Base-by-base conservation (phyloP, 1,140 invertebrate genomes). In the Asbolus verrucosus region DNA sequence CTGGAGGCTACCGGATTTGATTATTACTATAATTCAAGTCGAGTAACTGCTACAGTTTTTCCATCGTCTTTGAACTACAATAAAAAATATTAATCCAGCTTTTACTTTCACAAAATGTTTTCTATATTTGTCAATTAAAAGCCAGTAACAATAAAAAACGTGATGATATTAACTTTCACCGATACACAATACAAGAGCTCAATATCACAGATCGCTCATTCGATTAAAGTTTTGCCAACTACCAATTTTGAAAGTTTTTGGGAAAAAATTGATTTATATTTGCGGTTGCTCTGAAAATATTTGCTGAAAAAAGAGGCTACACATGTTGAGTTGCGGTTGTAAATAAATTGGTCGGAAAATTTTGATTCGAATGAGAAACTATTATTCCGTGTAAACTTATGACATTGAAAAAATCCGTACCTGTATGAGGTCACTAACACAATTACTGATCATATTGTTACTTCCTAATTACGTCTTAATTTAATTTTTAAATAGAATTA, bases 81-180 rank as follows among this genome's bases (percentile, higher is more conserved):
- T 8, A 8, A 11, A 36, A 36, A 36, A 36, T 3, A 8, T 36
- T n/a, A n/a, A 11, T 36, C 11, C 2, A 36, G 33, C 6, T n/a
- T 36, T 36, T 36, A 36, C 33, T 36, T 36, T 36, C 33, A 6
- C 33, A 11, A 11, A 36, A 2, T 36, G 11, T 36, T 36, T 36
- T 36, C 33, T 36, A 36, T 36, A 11, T 36, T 36, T 36, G 33
- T 36, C 33, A 36, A 36, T 36, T 36, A 36, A 11, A n/a, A 36
- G 6, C 11, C 33, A 2, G n/a, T n/a, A 36, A 36, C 33, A 36
- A 36, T 36, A 36, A 36, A 36, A 36, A 36, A 36, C 33, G 33
- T 36, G 33, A 36, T 36, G 33, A 36, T 36, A 36, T 36, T 36
- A 36, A 36, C 33, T 36, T 36, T 36, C 33, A 36, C 33, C 5